Conservation (phyloP, 2,888 invertebrate species). For the Acheta domesticus region DNA sequence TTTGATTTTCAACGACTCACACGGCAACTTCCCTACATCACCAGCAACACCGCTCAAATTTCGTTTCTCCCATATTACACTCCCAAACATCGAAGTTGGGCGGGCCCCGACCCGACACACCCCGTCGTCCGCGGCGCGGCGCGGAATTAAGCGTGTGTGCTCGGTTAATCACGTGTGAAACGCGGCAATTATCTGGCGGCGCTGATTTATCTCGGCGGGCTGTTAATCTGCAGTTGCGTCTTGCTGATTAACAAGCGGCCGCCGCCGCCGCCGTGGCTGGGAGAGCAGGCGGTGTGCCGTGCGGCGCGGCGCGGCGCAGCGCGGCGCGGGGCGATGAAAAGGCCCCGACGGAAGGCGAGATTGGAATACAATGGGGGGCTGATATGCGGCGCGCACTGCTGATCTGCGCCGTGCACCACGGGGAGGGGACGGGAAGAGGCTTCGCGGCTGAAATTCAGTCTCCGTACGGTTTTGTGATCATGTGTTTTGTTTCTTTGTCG, state of each 20-base stretch:
- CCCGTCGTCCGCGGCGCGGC: background rate
- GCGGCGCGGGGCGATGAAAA: background rate
- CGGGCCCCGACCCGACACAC: background rate
- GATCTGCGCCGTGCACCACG: background rate
- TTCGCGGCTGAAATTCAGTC: background rate
- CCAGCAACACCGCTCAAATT: too few species aligned
- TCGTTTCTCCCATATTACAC: too few species aligned
- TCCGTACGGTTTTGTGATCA: too few species aligned
- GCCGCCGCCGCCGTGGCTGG: too few species aligned
- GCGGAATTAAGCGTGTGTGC: conserved; percentile 6
- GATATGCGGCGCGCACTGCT: background rate
- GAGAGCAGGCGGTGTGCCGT: too few species aligned
- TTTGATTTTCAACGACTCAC: too few species aligned
- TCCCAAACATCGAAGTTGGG: too few species aligned
- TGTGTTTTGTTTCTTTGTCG: too few species aligned
- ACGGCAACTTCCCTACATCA: too few species aligned
- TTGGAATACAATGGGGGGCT: background rate
- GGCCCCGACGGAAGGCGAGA: background rate
- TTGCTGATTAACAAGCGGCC: background rate
- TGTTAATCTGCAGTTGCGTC: background rate
- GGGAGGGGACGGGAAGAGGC: background rate
- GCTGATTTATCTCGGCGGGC: background rate
- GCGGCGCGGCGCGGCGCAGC: too few species aligned
- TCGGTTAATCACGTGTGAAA: conserved; percentile 1
- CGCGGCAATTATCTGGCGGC: conserved; percentile 11